Evolutionary conservation across 2,888 invertebrate species (phyloP).

Genomic region (Flexamia atlantica): DNA sequence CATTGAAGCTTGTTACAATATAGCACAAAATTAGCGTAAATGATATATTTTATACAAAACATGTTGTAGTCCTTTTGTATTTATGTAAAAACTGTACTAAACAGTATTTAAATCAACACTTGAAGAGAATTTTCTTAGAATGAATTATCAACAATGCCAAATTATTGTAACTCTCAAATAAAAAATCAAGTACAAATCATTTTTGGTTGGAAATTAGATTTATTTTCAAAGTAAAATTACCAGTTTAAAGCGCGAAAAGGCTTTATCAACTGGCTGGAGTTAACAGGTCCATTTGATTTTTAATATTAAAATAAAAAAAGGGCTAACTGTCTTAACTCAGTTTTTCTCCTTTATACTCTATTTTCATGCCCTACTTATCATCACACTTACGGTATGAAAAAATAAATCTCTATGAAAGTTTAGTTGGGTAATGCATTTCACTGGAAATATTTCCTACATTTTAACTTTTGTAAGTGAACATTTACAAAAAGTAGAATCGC

Average conservation of each 20-base stretch:
- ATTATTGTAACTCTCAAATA: not conserved
- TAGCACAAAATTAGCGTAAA: slow-evolving; percentile 52
- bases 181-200: too few species aligned
- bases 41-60: slow-evolving; percentile 54
- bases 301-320: not conserved
- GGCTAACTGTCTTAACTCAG: not conserved
- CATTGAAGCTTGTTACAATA: slow-evolving; percentile 41
- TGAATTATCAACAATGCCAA: not conserved
- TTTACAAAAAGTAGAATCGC: slow-evolving; percentile 51
- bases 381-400: too few species aligned
- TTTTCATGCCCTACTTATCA: too few species aligned
- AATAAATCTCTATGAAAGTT: too few species aligned
- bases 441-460: not conserved
- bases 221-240: not conserved
- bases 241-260: not conserved
- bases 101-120: not conserved
- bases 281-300: not conserved
- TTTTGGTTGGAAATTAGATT: not conserved
- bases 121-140: not conserved
- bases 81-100: slow-evolving; percentile 41
- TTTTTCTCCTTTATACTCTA: too few species aligned
- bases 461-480: slow-evolving; percentile 41
- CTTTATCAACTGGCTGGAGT: not conserved
- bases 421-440: not conserved
- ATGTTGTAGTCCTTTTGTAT: slow-evolving; percentile 49